Evolutionary conservation across 2,888 invertebrate species (phyloP), one percentile per base, ranked within the genome.

Genomic region (Erannis defoliaria): DNA sequence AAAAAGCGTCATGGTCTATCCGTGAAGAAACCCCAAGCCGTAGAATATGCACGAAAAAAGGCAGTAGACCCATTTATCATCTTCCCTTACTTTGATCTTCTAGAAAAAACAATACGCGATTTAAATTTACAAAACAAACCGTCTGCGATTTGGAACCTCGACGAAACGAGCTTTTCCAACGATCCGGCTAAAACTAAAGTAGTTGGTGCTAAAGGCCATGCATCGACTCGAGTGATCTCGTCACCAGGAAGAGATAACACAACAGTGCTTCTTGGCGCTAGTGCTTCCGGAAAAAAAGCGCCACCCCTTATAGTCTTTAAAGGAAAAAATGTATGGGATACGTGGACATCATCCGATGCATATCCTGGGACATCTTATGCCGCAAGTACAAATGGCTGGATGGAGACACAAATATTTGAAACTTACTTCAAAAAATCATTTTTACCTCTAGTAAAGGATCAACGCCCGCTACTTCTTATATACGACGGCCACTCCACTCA

Each of bases 341-440:
- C 12, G 5, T 42, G 42, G 42, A 23, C n/a, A 2, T 23, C 42
- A 19, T 5, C 5, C 6, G 37, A 38, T 5, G 16, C 16, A 38
- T 40, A 8, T 19, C 42, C 42, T n/a, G 42, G 23, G 16, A 23
- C 42, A 12, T 21, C 21, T 65, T 16, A 51, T 71, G 29, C 70
- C 67, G 40, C 66, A 66, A 19, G 35, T 70, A 51, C 71, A 72
- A 43, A 48, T 70, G 18, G 60, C 67, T 31, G 72, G 72, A 12
- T 70, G 42, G 42, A 42, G 23, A 23, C 42, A 61, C 31, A 73
- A 73, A 57, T 55, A 66, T 21, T 67, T 76, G 19, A 75, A 77
- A 63, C 64, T 64, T 51, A 53, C 31, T 12, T 75, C 68, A 68
- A 66, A 73, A 23, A 51, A 21, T 31, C 40, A 38, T 12, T 42